Conservation (phyloP, 2,888 invertebrate species). For the Pyrrhia umbra region DNA sequence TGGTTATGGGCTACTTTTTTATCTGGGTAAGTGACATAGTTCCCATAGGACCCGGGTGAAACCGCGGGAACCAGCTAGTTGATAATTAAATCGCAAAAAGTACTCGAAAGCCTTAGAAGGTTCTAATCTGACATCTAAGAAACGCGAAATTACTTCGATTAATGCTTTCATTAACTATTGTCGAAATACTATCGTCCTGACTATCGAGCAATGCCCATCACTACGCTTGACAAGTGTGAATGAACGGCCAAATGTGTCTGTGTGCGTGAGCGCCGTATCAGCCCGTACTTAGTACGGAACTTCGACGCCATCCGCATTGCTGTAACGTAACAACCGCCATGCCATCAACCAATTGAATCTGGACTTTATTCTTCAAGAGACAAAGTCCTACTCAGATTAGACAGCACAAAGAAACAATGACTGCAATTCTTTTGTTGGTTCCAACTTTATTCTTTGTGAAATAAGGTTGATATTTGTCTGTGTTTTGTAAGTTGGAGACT, state of each 20-base stretch:
- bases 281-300: slow-evolving; percentile 86
- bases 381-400: slow-evolving; percentile 22
- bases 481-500: slow-evolving; percentile 17
- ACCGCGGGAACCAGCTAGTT: too few species aligned
- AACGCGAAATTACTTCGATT: neutral
- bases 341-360: slow-evolving; percentile 27
- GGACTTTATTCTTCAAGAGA: fast-evolving
- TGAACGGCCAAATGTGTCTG: slow-evolving; percentile 80
- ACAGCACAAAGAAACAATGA: slow-evolving; percentile 47
- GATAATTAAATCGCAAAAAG: too few species aligned
- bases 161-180: neutral
- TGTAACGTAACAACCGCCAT: slow-evolving; percentile 69
- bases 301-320: slow-evolving; percentile 61
- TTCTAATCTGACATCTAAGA: too few species aligned
- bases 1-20: too few species aligned
- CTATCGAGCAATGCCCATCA: slow-evolving; percentile 68
- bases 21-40: too few species aligned
- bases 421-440: slow-evolving; percentile 21
- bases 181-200: neutral
- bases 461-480: slow-evolving; percentile 49
- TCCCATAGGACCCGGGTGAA: too few species aligned
- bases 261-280: slow-evolving; percentile 83
- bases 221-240: slow-evolving; percentile 80
- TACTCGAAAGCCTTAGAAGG: too few species aligned
- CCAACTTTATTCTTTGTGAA: slow-evolving; percentile 34